phyloP scores from a whole-genome alignment of 1,140 invertebrate species.

The Nymphalis io region DNA sequence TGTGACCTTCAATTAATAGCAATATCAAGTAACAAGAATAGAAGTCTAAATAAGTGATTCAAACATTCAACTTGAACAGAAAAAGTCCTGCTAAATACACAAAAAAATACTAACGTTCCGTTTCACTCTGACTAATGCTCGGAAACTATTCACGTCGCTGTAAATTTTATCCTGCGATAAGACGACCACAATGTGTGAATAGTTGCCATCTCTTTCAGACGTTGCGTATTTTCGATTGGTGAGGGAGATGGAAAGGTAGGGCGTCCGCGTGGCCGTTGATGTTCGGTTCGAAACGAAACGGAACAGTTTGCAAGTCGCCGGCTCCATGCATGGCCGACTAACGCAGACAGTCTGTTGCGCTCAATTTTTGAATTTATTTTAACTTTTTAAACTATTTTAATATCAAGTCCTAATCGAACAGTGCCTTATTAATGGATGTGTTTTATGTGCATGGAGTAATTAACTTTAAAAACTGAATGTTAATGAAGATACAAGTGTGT shows the following conservation, averaged over 20 bases:
- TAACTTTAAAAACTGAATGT: slow-evolving; percentile 43
- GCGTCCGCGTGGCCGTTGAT: slow-evolving; percentile 74
- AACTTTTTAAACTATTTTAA: slow-evolving; percentile 61
- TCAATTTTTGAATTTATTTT: slow-evolving; percentile 70
- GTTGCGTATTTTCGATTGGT: slow-evolving; percentile 45
- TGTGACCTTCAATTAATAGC: slow-evolving; percentile 14
- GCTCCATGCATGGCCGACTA: slow-evolving; percentile 68
- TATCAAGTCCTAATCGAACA: slow-evolving; percentile 52
- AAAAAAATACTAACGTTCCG: slow-evolving; percentile 65
- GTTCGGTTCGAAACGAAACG: slow-evolving; percentile 70
- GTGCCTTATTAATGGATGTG: slow-evolving; percentile 78
- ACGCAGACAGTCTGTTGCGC: slow-evolving; percentile 70
- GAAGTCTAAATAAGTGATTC: slow-evolving; percentile 50
- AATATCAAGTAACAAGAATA: slow-evolving; percentile 52
- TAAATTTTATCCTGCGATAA: slow-evolving; percentile 77
- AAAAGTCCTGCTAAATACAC: slow-evolving; percentile 71
- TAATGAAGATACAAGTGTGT: slow-evolving; percentile 56
- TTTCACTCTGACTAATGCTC: slow-evolving; percentile 69
- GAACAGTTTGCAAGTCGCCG: slow-evolving; percentile 78
- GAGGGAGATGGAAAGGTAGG: slow-evolving; percentile 74
- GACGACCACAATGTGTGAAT: slow-evolving; percentile 53
- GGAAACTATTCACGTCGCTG: slow-evolving; percentile 72
- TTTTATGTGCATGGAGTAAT: slow-evolving; percentile 72
- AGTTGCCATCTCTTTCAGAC: slow-evolving; percentile 56
- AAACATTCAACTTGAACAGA: slow-evolving; percentile 52